Conservation (phyloP, 1,140 invertebrate genomes). For the Teleopsis dalmanni region DNA sequence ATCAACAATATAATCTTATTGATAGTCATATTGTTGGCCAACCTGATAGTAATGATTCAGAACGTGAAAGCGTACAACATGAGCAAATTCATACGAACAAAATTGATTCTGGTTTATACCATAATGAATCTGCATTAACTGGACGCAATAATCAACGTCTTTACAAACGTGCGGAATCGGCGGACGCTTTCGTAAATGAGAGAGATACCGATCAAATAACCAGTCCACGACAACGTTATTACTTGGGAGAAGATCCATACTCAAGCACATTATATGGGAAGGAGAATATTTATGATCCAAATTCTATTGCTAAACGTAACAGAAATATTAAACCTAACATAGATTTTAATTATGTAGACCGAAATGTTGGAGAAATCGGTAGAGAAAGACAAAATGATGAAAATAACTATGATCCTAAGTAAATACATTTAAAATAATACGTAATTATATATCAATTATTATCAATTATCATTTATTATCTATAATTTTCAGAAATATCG, state of each 20-base stretch:
- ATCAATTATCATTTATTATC: not conserved
- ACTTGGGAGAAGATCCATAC: conserved; percentile 75
- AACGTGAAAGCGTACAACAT: conserved; percentile 3
- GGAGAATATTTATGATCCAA: conserved; percentile 63
- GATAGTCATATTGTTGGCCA: conserved; percentile 48
- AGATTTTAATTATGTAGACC: not conserved
- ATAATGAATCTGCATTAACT: not conserved
- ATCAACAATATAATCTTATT: conserved; percentile 56
- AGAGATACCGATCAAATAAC: conserved; percentile 30
- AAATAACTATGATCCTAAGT: not conserved
- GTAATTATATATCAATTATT: not conserved
- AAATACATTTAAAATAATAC: not conserved
- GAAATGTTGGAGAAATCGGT: not conserved
- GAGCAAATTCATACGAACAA: not conserved
- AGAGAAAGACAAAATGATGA: conserved; percentile 5
- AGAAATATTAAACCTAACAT: conserved; percentile 4
- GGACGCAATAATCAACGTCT: conserved; percentile 6
- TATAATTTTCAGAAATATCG: conserved; percentile 12
- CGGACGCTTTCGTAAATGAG: conserved; percentile 20
- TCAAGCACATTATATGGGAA: conserved; percentile 69
- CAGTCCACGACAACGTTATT: conserved; percentile 63
- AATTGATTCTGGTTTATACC: too few species aligned
- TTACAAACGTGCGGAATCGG: conserved; percentile 23
- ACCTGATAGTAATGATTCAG: conserved; percentile 1
- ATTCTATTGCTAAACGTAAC: conserved; percentile 7